phyloP scores from a whole-genome alignment of 2,113 vertebrate genomes.

The Prionailurus bengalensis region DNA sequence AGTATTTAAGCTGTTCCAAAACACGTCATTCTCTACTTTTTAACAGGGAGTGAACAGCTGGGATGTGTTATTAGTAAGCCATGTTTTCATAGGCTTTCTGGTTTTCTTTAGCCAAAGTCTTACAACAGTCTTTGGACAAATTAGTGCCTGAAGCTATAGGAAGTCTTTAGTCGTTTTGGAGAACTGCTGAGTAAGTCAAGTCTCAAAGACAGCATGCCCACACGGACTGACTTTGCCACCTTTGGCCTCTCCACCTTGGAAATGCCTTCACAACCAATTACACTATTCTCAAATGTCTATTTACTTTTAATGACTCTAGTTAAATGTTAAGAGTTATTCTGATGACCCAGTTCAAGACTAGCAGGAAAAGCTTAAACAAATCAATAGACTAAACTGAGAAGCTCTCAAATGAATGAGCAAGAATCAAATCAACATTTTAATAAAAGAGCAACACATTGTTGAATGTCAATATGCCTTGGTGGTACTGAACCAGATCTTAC shows the following conservation, averaged over 20 bases:
- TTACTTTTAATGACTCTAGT: constrained; percentile 77
- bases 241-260: constrained; percentile 72
- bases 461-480: neutral
- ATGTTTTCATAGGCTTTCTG: constrained; percentile 86
- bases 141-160: constrained; percentile 87
- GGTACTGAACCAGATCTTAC: neutral
- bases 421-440: neutral
- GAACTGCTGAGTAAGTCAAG: constrained; percentile 86
- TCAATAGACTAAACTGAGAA: constrained; percentile 48
- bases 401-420: neutral
- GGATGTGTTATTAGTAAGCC: constrained; percentile 85
- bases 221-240: constrained; percentile 68
- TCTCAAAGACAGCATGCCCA: neutral
- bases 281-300: constrained; percentile 79
- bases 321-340: constrained; percentile 72
- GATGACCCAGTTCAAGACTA: constrained; percentile 57
- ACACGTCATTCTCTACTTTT: constrained; percentile 73
- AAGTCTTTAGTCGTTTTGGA: constrained; percentile 81
- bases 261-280: constrained; percentile 84
- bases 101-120: constrained; percentile 86
- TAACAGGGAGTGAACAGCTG: constrained; percentile 85
- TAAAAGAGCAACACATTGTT: neutral
- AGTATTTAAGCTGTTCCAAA: constrained; percentile 82
- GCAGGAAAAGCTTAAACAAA: constrained; percentile 35
- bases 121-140: constrained; percentile 86